A percentile compares a stretch with the other conserved stretches of the same genome.
Evolutionary conservation across 2,888 invertebrate species (phyloP).

Genomic region (Elegia similella): DNA sequence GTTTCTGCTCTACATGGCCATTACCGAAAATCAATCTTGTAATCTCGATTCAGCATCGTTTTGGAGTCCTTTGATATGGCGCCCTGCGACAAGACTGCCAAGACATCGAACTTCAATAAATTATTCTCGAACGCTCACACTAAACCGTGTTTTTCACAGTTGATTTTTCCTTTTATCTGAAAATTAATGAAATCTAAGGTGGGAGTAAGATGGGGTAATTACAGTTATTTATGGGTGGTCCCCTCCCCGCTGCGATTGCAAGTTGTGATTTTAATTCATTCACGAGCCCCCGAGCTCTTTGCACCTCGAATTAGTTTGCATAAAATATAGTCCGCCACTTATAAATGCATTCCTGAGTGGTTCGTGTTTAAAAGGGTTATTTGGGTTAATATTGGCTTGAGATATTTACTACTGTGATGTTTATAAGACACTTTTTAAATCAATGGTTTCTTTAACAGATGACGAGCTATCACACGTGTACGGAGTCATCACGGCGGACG

Average conservation of each 20-base stretch:
- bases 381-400: conserved; percentile 19
- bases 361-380: conserved; percentile 54
- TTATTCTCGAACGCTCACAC: conserved; percentile 27
- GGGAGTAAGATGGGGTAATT: conserved; percentile 58
- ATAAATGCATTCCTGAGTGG: conserved; percentile 51
- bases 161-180: conserved; percentile 45
- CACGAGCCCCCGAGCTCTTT: conserved; percentile 63
- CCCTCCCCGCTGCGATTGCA: conserved; percentile 64
- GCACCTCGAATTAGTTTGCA: conserved; percentile 76
- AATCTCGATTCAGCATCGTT: conserved; percentile 36
- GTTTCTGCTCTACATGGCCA: conserved; percentile 31
- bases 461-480: conserved; percentile 91
- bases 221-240: conserved; percentile 77
- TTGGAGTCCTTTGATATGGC: conserved; percentile 34
- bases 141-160: conserved; percentile 39
- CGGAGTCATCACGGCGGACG: conserved; percentile 92
- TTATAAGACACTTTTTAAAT: neutral
- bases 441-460: conserved; percentile 79
- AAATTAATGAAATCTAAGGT: conserved; percentile 47
- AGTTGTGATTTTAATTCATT: conserved; percentile 78
- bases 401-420: neutral
- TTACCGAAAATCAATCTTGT: conserved; percentile 43
- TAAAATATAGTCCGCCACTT: conserved; percentile 70
- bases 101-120: conserved; percentile 46
- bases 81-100: conserved; percentile 30